A percentile compares a stretch with the other conserved stretches of the same genome.
phyloP scores from a whole-genome alignment of 2,797 vertebrate species.

The Hydrocynus forskahlii region DNA sequence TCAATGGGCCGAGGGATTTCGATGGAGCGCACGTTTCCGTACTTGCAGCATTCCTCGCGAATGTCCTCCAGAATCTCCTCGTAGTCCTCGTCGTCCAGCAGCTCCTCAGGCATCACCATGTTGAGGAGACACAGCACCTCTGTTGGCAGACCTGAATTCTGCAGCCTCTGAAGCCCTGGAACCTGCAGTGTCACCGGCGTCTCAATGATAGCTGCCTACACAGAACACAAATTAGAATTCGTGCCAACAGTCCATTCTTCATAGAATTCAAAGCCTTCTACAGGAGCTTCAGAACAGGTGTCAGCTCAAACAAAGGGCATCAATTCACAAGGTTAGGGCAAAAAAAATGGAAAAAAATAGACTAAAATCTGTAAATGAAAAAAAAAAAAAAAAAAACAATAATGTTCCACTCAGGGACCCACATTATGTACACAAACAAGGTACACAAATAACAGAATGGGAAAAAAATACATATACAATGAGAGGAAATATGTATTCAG shows the following conservation, averaged over 20 bases:
- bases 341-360: too few relatives aligned
- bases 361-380: too few relatives aligned
- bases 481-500: too few relatives aligned
- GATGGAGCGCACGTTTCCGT: slow-evolving; percentile 77
- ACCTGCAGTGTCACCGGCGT: slow-evolving; percentile 78
- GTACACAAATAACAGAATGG: too few relatives aligned
- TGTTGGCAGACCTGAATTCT: slow-evolving; percentile 73
- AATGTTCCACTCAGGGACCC: too few relatives aligned
- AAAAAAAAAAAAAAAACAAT: too few relatives aligned
- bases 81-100: slow-evolving; percentile 81
- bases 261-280: too few relatives aligned
- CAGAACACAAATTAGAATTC: background rate
- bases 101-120: slow-evolving; percentile 82
- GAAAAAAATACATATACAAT: too few relatives aligned
- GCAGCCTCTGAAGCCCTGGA: slow-evolving; percentile 76
- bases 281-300: too few relatives aligned
- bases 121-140: slow-evolving; percentile 82
- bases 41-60: slow-evolving; percentile 81
- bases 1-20: slow-evolving; percentile 79
- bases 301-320: too few relatives aligned
- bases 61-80: slow-evolving; percentile 84
- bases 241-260: background rate
- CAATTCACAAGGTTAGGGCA: too few relatives aligned
- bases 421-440: too few relatives aligned
- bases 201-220: slow-evolving; percentile 64